These are phyloP conservation scores for Chunga burmeisteri DNA, from an alignment of 2,113 vertebrate genomes.

Conservation along the genomic window DNA sequence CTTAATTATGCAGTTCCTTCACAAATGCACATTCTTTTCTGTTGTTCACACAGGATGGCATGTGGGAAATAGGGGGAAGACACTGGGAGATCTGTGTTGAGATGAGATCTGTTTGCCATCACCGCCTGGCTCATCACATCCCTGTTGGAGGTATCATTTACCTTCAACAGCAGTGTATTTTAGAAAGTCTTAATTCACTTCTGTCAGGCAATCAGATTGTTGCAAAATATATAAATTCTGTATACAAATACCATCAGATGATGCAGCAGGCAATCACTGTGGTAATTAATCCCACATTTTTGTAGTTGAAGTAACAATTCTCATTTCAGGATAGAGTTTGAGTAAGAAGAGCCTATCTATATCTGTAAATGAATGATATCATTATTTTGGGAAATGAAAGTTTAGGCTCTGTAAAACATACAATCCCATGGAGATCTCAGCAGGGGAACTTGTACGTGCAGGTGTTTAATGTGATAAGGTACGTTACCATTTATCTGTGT, in stretches of 20 bases:
- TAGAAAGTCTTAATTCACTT: slow-evolving; percentile 67
- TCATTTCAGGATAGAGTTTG: slow-evolving; percentile 73
- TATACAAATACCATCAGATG: slow-evolving; percentile 59
- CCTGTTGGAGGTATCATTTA: slow-evolving; percentile 56
- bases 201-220: slow-evolving; percentile 69
- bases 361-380: slow-evolving; percentile 87
- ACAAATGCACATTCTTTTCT: slow-evolving; percentile 45
- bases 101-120: slow-evolving; percentile 53
- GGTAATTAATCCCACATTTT: slow-evolving; percentile 77
- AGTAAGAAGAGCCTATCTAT: slow-evolving; percentile 79
- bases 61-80: slow-evolving; percentile 1
- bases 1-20: slow-evolving; percentile 67
- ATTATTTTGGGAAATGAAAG: slow-evolving; percentile 87
- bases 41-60: slow-evolving; percentile 17
- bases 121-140: neutral
- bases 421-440: slow-evolving; percentile 84
- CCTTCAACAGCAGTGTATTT: slow-evolving; percentile 58
- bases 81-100: slow-evolving; percentile 6
- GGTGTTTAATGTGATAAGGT: slow-evolving; percentile 90
- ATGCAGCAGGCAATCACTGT: slow-evolving; percentile 54
- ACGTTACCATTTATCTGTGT: slow-evolving; percentile 85
- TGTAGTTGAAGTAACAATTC: slow-evolving; percentile 72
- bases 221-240: slow-evolving; percentile 69
- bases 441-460: slow-evolving; percentile 82
- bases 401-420: slow-evolving; percentile 83